These are phyloP conservation scores for Pogonomyrmex californicus DNA, from an alignment of 1,140 invertebrate genomes.

Conservation along the genomic window DNA sequence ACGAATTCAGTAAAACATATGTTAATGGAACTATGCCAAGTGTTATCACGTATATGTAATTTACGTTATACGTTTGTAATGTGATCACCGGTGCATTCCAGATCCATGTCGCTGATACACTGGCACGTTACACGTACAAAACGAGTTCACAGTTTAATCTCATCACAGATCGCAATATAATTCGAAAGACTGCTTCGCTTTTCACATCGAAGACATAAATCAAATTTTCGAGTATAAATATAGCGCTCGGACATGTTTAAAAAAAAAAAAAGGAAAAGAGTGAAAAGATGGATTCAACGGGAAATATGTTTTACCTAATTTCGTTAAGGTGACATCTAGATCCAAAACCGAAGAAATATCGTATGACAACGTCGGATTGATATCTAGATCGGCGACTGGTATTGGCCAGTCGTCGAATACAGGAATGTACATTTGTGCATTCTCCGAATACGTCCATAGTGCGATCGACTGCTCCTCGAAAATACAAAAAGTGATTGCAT, in stretches of 20 bases:
- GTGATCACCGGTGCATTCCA: constrained; percentile 26
- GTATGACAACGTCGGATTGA: constrained; percentile 23
- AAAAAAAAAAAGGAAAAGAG: background rate
- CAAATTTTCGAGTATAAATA: background rate
- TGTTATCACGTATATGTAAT: constrained; percentile 19
- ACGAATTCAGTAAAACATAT: constrained; percentile 23
- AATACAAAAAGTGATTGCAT: constrained; percentile 34
- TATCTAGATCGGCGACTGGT: background rate
- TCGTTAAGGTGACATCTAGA: constrained; percentile 39
- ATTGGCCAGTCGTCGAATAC: constrained; percentile 33
- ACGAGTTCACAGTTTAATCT: constrained; percentile 43
- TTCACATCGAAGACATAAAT: constrained; percentile 14
- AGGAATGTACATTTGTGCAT: constrained; percentile 2
- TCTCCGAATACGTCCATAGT: background rate
- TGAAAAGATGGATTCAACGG: background rate
- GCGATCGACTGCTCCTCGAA: background rate
- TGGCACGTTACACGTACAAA: constrained; percentile 1
- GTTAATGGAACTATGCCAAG: constrained; percentile 22
- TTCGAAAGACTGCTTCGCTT: constrained; percentile 30
- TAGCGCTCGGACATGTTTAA: background rate
- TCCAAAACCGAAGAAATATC: constrained; percentile 8
- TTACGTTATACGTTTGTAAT: constrained; percentile 47
- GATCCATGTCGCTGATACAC: constrained; percentile 32
- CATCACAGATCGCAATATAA: constrained; percentile 10
- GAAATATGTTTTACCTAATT: constrained; percentile 24